A percentile compares a stretch with the other conserved stretches of the same genome.
Conservation (phyloP, 1,140 invertebrate genomes). For the Phymorhynchus buccinoides region DNA sequence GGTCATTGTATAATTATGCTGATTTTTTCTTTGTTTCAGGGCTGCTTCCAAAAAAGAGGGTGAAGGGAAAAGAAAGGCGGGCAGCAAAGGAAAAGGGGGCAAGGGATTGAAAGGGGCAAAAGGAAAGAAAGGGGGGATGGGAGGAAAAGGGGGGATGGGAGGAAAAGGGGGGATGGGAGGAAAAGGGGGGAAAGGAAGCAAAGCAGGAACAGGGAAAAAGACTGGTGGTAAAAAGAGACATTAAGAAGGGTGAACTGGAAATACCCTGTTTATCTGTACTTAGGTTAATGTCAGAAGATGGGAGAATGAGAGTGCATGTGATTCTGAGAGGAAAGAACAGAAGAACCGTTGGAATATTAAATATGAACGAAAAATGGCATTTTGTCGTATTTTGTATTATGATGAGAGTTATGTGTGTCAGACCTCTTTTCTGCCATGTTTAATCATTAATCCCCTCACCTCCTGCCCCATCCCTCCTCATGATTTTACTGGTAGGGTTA, state of each 20-base stretch:
- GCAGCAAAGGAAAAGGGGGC: no score
- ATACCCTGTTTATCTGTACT: neutral
- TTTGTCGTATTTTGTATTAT: neutral
- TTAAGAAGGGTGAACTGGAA: neutral
- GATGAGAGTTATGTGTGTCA: neutral
- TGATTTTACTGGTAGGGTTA: no score
- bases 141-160: neutral
- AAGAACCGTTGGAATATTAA: neutral
- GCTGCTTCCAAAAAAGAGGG: neutral
- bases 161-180: no score
- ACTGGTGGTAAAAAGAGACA: neutral
- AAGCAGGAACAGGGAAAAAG: conserved; percentile 4
- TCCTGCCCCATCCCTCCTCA: no score
- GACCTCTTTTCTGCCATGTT: no score
- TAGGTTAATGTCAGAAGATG: no score
- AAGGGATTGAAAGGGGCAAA: neutral
- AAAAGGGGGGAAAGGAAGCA: neutral
- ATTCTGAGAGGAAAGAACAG: neutral
- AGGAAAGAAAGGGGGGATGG: neutral
- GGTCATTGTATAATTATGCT: no score
- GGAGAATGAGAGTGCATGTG: neutral
- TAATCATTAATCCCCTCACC: no score
- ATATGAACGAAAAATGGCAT: neutral
- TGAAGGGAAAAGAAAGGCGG: no score
- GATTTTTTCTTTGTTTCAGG: neutral